A percentile compares a stretch with the other conserved stretches of the same genome.
phyloP scores from a whole-genome alignment of 2,113 vertebrate species.

The Cheilinus undulatus region DNA sequence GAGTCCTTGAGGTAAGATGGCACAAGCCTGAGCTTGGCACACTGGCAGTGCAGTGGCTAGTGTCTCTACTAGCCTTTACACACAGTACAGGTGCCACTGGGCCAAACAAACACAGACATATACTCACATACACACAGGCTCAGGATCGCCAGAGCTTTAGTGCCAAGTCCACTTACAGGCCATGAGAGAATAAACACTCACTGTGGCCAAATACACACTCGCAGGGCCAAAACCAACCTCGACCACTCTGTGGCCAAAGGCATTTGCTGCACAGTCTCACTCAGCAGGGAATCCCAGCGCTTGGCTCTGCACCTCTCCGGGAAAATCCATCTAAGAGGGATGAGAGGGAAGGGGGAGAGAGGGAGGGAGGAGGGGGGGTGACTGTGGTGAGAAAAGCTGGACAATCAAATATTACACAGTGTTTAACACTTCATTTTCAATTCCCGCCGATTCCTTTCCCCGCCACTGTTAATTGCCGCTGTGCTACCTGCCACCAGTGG shows the following conservation, averaged over 20 bases:
- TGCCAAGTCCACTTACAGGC: constrained; percentile 68
- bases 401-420: constrained; percentile 75
- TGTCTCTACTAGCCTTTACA: constrained; percentile 11
- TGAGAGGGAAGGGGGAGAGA: background rate
- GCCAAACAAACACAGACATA: constrained; percentile 37
- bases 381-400: constrained; percentile 53
- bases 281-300: constrained; percentile 65
- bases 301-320: constrained; percentile 54
- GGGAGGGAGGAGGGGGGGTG: background rate
- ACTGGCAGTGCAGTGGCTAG: constrained; percentile 23
- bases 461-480: constrained; percentile 69
- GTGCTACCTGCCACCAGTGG: constrained; percentile 75
- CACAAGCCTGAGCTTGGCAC: constrained; percentile 38
- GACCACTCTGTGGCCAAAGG: constrained; percentile 61
- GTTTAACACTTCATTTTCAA: constrained; percentile 76
- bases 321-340: constrained; percentile 59
- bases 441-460: constrained; percentile 60
- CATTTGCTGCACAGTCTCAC: constrained; percentile 47
- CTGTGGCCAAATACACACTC: constrained; percentile 49
- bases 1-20: constrained; percentile 70
- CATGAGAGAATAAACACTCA: constrained; percentile 62
- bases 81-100: constrained; percentile 58
- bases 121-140: constrained; percentile 27
- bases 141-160: constrained; percentile 32
- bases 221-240: constrained; percentile 63